Evolutionary conservation across 1,140 invertebrate species (phyloP).

Genomic region (Drosophila ironensis): DNA sequence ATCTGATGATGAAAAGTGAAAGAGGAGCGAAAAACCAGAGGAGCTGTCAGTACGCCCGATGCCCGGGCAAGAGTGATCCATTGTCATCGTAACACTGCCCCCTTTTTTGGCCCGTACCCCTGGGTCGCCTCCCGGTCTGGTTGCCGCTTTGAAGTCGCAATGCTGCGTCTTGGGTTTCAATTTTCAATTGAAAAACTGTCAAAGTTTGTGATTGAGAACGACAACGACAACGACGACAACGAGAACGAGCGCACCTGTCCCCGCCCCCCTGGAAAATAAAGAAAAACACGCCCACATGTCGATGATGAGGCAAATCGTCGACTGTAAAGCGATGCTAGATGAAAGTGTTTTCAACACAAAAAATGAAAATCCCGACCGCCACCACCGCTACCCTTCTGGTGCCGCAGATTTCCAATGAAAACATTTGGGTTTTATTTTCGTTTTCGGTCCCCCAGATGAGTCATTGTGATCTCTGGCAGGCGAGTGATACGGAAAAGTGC

Average conservation of each 20-base stretch:
- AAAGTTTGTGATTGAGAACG: conserved; percentile 31
- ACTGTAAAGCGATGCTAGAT: conserved; percentile 69
- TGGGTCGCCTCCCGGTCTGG: not conserved
- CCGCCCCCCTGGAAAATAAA: not conserved
- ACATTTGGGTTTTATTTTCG: conserved; percentile 64
- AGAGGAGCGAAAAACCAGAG: not conserved
- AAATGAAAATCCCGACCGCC: not conserved
- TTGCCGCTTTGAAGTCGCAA: conserved; percentile 61
- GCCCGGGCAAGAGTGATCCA: conserved; percentile 19
- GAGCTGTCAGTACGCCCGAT: not conserved
- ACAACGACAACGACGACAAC: too few relatives aligned
- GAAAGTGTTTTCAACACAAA: conserved; percentile 66
- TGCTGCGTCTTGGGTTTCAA: conserved; percentile 70
- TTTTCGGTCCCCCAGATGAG: conserved; percentile 11
- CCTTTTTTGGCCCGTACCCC: not conserved
- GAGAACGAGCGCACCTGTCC: conserved; percentile 49
- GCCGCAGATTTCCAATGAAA: conserved; percentile 64
- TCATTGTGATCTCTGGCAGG: not conserved
- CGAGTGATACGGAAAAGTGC: not conserved
- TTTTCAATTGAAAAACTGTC: conserved; percentile 75
- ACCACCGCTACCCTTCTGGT: not conserved
- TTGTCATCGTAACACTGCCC: conserved; percentile 1
- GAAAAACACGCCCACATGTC: not conserved
- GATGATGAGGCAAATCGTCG: conserved; percentile 23
- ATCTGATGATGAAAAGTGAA: not conserved